Conservation (phyloP, 2,888 invertebrate genomes). For the Drosophila niveifrons region DNA sequence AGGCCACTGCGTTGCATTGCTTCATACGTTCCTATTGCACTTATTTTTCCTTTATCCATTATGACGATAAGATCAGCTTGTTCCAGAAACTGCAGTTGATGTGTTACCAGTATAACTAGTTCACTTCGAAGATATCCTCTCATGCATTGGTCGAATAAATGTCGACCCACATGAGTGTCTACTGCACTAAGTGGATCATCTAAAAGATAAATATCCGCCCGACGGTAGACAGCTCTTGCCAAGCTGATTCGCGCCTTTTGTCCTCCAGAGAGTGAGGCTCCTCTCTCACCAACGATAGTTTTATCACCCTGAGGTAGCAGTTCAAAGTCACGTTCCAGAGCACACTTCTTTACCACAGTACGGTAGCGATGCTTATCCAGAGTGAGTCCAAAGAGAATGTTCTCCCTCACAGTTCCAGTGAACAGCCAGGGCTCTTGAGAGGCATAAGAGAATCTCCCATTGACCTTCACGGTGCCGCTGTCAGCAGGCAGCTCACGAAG, state of each 20-base stretch:
- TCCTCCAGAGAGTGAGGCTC: slow-evolving; percentile 93
- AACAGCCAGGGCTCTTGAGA: slow-evolving; percentile 94
- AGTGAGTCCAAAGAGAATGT: slow-evolving; percentile 87
- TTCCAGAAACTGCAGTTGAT: slow-evolving; percentile 92
- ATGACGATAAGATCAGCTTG: slow-evolving; percentile 87
- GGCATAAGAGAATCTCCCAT: slow-evolving; percentile 89
- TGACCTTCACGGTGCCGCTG: slow-evolving; percentile 87
- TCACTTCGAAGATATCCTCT: slow-evolving; percentile 87
- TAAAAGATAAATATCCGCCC: slow-evolving; percentile 93
- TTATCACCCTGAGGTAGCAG: slow-evolving; percentile 87
- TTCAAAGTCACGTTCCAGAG: slow-evolving; percentile 87
- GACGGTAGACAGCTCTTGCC: slow-evolving; percentile 93
- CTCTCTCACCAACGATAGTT: slow-evolving; percentile 91
- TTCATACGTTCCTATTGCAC: slow-evolving; percentile 88
- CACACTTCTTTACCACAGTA: slow-evolving; percentile 86
- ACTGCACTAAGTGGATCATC: slow-evolving; percentile 97
- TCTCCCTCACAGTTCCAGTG: slow-evolving; percentile 88
- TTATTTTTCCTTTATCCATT: slow-evolving; percentile 82
- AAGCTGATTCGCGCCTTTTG: slow-evolving; percentile 95
- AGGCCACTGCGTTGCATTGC: slow-evolving; percentile 90
- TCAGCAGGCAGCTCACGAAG: slow-evolving; percentile 86
- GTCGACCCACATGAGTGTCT: slow-evolving; percentile 94
- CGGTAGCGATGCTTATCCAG: slow-evolving; percentile 88
- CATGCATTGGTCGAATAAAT: slow-evolving; percentile 90
- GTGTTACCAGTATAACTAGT: slow-evolving; percentile 91